phyloP scores from a whole-genome alignment of 2,888 invertebrate species.

The Proisotoma minuta region DNA sequence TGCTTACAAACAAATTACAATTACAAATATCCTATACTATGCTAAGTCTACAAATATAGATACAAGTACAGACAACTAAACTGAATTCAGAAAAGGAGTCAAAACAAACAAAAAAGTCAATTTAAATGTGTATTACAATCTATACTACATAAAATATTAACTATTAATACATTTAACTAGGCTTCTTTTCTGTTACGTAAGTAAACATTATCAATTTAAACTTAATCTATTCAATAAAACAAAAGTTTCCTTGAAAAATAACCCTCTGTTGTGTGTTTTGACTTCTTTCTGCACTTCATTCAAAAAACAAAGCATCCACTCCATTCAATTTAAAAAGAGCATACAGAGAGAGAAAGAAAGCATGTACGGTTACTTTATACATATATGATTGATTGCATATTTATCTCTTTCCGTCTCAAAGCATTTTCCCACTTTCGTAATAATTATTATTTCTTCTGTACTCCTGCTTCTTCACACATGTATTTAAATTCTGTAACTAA shows the following conservation, averaged over 20 bases:
- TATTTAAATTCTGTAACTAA: too few relatives aligned
- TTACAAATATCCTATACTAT: constrained; percentile 2
- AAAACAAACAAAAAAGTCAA: constrained; percentile 21
- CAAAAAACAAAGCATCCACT: too few relatives aligned
- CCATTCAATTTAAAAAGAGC: too few relatives aligned
- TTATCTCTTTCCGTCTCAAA: too few relatives aligned
- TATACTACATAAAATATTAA: constrained; percentile 1
- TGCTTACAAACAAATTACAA: neutral
- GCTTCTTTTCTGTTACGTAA: constrained; percentile 13
- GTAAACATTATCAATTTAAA: constrained; percentile 13
- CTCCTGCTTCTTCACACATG: too few relatives aligned
- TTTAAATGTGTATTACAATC: constrained; percentile 19
- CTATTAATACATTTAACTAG: constrained; percentile 11
- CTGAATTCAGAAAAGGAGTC: constrained; percentile 19
- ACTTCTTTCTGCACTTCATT: constrained; percentile 15
- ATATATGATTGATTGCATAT: too few relatives aligned
- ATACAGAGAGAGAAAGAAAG: too few relatives aligned
- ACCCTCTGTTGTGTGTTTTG: constrained; percentile 12
- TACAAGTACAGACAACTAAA: neutral
- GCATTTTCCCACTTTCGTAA: too few relatives aligned
- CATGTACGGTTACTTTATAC: too few relatives aligned
- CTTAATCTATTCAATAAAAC: constrained; percentile 15
- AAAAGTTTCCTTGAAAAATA: constrained; percentile 6
- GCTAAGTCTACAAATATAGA: neutral
- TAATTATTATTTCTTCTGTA: too few relatives aligned